Percentiles rank a stretch among this genome's conserved stretches.
Evolutionary conservation across 2,797 vertebrate species (phyloP).

Genomic region (Mastacembelus armatus): DNA sequence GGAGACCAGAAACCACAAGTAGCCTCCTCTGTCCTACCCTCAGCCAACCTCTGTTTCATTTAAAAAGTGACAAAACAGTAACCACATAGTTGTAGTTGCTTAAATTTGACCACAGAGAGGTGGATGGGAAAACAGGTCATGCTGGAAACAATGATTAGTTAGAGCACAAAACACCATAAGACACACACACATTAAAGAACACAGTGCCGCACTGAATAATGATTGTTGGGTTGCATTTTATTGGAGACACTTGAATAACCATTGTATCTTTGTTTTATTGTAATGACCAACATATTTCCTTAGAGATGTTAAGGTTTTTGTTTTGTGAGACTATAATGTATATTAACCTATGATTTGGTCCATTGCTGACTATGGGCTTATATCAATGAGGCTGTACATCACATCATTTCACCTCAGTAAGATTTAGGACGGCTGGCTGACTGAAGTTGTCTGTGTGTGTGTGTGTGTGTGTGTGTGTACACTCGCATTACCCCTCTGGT

Average conservation of each 20-base stretch:
- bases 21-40: background rate
- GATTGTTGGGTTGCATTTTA: background rate
- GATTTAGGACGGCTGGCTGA: background rate
- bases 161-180: too few relatives aligned
- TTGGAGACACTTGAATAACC: background rate
- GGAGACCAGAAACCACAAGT: background rate
- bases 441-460: slow-evolving; percentile 16
- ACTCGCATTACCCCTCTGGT: slow-evolving; percentile 1
- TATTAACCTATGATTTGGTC: background rate
- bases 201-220: too few relatives aligned
- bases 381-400: background rate
- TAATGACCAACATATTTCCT: background rate
- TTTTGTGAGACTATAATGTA: background rate
- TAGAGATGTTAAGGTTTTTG: background rate
- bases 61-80: too few relatives aligned
- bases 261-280: too few relatives aligned
- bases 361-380: background rate
- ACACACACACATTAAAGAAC: too few relatives aligned
- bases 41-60: too few relatives aligned
- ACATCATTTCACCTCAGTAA: background rate
- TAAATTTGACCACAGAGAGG: too few relatives aligned
- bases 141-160: too few relatives aligned
- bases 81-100: too few relatives aligned
- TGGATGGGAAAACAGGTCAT: too few relatives aligned
- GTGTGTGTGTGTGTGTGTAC: slow-evolving; percentile 9